Percentiles rank a stretch among this genome's conserved stretches.
These are phyloP conservation scores for Alligator mississippiensis DNA, from an alignment of 2,113 vertebrate genomes.

Conservation along the genomic window DNA sequence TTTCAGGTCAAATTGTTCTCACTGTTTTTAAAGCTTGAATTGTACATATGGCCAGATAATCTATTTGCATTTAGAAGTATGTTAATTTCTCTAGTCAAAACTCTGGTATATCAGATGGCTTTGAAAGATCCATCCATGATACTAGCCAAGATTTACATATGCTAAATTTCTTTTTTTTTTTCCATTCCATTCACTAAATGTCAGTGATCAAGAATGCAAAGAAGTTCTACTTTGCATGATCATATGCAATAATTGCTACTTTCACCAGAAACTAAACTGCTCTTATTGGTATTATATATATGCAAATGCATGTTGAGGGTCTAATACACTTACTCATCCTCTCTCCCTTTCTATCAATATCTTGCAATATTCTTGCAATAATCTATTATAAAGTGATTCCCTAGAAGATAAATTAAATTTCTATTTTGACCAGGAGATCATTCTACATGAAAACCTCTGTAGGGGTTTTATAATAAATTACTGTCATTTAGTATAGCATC, in stretches of 20 bases:
- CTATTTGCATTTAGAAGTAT: not conserved
- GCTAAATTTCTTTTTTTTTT: not conserved
- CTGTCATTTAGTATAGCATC: not conserved
- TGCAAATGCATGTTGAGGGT: not conserved
- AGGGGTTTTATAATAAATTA: not conserved
- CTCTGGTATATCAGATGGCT: not conserved
- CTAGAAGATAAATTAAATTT: conserved; percentile 10
- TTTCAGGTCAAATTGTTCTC: not conserved
- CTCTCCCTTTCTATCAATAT: conserved; percentile 25
- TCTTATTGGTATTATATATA: not conserved
- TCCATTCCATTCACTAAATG: not conserved
- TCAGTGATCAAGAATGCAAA: not conserved
- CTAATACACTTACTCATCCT: conserved; percentile 58
- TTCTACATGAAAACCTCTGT: not conserved
- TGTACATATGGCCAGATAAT: not conserved
- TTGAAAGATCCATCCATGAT: not conserved
- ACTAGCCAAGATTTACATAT: not conserved
- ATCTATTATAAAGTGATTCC: not conserved
- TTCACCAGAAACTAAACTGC: not conserved
- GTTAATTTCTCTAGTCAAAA: not conserved
- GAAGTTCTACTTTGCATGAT: not conserved
- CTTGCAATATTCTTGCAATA: not conserved
- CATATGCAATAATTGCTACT: not conserved
- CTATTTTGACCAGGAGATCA: not conserved
- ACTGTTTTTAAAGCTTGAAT: not conserved